Evolutionary conservation across 1,140 invertebrate species (phyloP), one percentile per base, ranked within the genome.

Genomic region (Elysia chlorotica): DNA sequence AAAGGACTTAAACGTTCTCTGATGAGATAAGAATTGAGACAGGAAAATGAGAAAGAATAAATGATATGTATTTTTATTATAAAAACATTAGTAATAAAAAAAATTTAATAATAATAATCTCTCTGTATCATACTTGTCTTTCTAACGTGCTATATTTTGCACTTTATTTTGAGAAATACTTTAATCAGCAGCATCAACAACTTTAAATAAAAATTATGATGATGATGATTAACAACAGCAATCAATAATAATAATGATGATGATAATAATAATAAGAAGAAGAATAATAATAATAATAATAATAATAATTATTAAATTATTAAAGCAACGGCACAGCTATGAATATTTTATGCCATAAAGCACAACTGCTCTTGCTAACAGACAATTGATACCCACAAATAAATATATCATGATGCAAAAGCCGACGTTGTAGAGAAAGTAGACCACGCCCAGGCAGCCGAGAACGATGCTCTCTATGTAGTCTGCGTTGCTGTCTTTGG

Each of bases 331-430:
- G 33, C 5, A 37, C 2, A 57, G 36, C 31, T 36, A 6, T 61
- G n/a, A n/a, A n/a, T n/a, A n/a, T n/a, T n/a, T n/a, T n/a, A n/a
- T n/a, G n/a, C n/a, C n/a, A n/a, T n/a, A n/a, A n/a, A n/a, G n/a
- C n/a, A n/a, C n/a, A n/a, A n/a, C n/a, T n/a, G n/a, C n/a, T n/a
- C n/a, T n/a, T n/a, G n/a, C n/a, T n/a, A 59, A 66, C 25, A 33
- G 35, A 53, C 65, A 2, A 17, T 30, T 35, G 2, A 65, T 76
- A 81, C 83, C 81, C 77, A 85, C 83, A 79, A 80, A 83, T 36
- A 84, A 35, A 73, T 85, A 83, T 59, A 84, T 85, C 23, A 84
- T 76, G 54, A 87, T 80, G 70, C 86, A 74, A 71, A 87, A 87
- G 56, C 83, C 80, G 6, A 85, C 77, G 70, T 87, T 86, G 71